A percentile compares a stretch with the other conserved stretches of the same genome.
Evolutionary conservation across 2,888 invertebrate genomes (phyloP).

Genomic region (Microdon myrmicae): DNA sequence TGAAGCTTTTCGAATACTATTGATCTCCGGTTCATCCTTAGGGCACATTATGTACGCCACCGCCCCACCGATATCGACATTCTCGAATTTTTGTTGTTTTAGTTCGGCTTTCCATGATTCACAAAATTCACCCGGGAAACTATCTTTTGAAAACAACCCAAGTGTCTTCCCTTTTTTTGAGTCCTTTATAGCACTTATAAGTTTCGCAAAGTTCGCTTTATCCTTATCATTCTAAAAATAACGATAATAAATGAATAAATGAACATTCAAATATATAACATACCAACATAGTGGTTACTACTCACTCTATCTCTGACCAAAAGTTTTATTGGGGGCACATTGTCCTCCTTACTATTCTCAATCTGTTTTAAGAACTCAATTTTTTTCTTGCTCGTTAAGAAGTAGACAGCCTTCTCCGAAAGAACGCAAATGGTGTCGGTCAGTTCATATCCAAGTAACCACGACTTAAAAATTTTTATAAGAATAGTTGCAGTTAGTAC

Average conservation of each 20-base stretch:
- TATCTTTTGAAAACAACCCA: conserved; percentile 93
- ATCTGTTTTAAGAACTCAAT: conserved; percentile 94
- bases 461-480: conserved; percentile 72
- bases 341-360: conserved; percentile 85
- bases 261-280: not conserved
- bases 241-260: conserved; percentile 1
- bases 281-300: conserved; percentile 34
- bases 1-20: conserved; percentile 91
- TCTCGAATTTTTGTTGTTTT: conserved; percentile 82
- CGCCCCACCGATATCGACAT: conserved; percentile 85
- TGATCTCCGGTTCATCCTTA: conserved; percentile 93
- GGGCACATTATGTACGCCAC: conserved; percentile 90
- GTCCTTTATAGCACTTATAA: conserved; percentile 81
- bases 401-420: conserved; percentile 84
- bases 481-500: not conserved
- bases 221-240: conserved; percentile 83
- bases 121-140: conserved; percentile 92
- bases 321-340: conserved; percentile 85
- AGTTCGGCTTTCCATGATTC: conserved; percentile 87
- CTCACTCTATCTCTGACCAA: conserved; percentile 89
- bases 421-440: conserved; percentile 95
- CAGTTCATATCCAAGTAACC: conserved; percentile 97
- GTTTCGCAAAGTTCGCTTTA: conserved; percentile 85
- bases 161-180: conserved; percentile 89
- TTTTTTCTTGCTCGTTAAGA: conserved; percentile 97